Evolutionary conservation across 2,113 vertebrate species (phyloP), one percentile per base, ranked within the genome.

Genomic region (Geococcyx californianus): DNA sequence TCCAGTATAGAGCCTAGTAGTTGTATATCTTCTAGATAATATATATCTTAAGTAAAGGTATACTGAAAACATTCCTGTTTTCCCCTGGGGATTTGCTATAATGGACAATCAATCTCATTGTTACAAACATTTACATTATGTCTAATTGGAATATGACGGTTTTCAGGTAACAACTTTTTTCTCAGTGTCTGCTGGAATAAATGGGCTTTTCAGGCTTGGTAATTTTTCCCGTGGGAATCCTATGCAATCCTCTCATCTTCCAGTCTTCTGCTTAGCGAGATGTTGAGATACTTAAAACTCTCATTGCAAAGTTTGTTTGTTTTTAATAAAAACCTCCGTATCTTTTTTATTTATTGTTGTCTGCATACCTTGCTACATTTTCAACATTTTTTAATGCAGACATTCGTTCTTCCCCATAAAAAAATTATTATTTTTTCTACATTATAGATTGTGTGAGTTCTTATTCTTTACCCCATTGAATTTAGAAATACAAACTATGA

Each of bases 101-200:
- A 87, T 60, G 66, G 58, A 31, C 79, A 64, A 85, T 4, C 34
- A 62, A 10, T 66, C 40, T 66, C 63, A 70, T 51, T 84, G 24
- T 82, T 91, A 89, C 52, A 82, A 91, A 91, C 38, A 14, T 87
- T 89, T 93, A 40, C 84, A 87, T 75, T 82, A 60, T 69, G 60
- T 76, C 74, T 94, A 93, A 87, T 79, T 78, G 80, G 40, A 89
- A 87, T 38, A 44, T 93, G 80, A 68, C 62, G 87, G 47, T 45
- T 92, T 94, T 97, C 73, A 87, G 86, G 55, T 77, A 89, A 54
- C 45, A 70, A 93, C 69, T 74, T 77, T 78, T 85, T 92, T 89
- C 33, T 72, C 87, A 60, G 20, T 82, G 76, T 56, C 80, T 94
- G 54, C 40, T 84, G 76, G 70, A 95, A 78, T 79, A 94, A 96